Evolutionary conservation across 2,888 invertebrate genomes (phyloP), one percentile per base, ranked within the genome.

Genomic region (Mimas tiliae): DNA sequence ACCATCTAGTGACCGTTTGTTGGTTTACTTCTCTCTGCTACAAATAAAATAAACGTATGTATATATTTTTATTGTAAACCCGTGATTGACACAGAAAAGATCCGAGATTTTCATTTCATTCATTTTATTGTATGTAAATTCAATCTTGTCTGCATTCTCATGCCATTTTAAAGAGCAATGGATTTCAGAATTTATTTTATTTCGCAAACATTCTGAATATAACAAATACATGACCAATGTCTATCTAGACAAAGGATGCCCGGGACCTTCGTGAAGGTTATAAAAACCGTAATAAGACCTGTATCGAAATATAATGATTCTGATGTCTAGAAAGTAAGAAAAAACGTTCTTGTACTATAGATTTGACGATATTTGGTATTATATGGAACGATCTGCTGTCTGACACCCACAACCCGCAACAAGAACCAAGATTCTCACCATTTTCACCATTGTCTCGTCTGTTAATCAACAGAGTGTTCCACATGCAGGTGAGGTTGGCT

Each of bases 151-250:
- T 16, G 58, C 19, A 58, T 58, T 58, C 19, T 19, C 42, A 38
- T 58, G 42, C 42, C 42, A 42, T 42, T 38, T 6, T 42, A 63
- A 70, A 70, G 67, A 67, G 68, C 63, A 62, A 64, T 69, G 9
- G 58, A 19, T 12, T 58, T 42, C 19, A 38, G 19, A 19, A 42
- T 42, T 58, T 58, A 12, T 6, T 58, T 58, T 16, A 12, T 58
- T 58, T 42, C 12, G 38, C 38, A 12, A 19, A 42, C 19, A 9
- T 48, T 48, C 16, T 48, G 9, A 50, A 50, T 45, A 50, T 6
- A 50, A 9, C 19, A 50, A 50, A 50, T 50, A 50, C 19, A 9
- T 50, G 50, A 11, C 11, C 50, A 19, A 50, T 50, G 50, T 50
- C 19, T 27, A 27, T 27, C 27, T 27, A 27, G 27, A 27, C 27